A percentile compares a stretch with the other conserved stretches of the same genome.
Evolutionary conservation across 2,113 vertebrate species (phyloP).

Genomic region (Eulemur rufifrons): DNA sequence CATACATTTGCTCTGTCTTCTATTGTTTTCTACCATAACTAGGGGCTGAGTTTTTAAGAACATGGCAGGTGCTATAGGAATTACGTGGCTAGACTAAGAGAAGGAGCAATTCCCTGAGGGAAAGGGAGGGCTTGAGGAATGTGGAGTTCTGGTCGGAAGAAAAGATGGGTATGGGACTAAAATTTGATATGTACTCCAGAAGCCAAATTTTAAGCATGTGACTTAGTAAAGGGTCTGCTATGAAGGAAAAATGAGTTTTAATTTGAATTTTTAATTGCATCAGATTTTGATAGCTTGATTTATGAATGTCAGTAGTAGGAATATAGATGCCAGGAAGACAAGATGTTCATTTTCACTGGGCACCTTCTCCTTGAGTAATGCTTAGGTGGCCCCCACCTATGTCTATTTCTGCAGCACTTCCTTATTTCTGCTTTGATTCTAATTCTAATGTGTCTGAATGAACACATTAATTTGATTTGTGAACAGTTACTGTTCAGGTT

Average conservation of each 20-base stretch:
- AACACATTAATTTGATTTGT: slow-evolving; percentile 1
- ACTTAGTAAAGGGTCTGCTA: slow-evolving; percentile 8
- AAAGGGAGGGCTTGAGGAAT: not conserved
- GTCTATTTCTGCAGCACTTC: not conserved
- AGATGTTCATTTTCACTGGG: not conserved
- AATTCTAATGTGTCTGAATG: not conserved
- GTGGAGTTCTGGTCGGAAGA: not conserved
- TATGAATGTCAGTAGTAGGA: not conserved
- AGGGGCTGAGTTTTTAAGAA: not conserved
- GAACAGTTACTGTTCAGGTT: slow-evolving; percentile 11
- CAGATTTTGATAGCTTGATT: slow-evolving; percentile 16
- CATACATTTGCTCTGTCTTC: not conserved
- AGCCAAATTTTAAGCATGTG: slow-evolving; percentile 14
- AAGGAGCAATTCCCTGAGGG: not conserved
- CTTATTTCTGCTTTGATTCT: not conserved
- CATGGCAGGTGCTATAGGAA: not conserved
- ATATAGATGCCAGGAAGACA: not conserved
- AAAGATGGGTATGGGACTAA: not conserved
- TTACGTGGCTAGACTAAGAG: not conserved
- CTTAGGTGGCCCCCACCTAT: not conserved
- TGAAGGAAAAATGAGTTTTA: slow-evolving; percentile 22
- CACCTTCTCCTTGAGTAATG: not conserved
- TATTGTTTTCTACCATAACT: not conserved
- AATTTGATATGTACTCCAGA: slow-evolving; percentile 29
- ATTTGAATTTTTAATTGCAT: slow-evolving; percentile 41